Conservation (phyloP, 1,140 invertebrate genomes). For the Meteorus sp. region DNA sequence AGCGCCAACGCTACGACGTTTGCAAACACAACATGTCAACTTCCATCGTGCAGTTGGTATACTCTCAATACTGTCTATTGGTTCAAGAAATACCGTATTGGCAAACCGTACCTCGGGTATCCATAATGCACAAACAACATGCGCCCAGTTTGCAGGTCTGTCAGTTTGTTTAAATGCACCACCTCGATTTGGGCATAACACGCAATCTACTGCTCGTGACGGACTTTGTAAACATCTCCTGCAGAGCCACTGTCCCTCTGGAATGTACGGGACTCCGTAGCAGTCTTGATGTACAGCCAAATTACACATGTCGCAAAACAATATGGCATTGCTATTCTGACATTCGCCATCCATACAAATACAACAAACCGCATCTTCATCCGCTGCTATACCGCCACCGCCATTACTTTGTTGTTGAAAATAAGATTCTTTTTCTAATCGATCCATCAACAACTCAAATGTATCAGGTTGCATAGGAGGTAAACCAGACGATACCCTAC, state of each 20-base stretch:
- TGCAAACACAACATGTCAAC: conserved; percentile 95
- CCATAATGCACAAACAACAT: conserved; percentile 98
- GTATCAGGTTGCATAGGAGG: conserved; percentile 77
- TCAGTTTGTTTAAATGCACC: conserved; percentile 99
- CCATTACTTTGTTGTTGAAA: conserved; percentile 78
- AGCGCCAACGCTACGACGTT: conserved; percentile 89
- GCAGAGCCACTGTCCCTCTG: conserved; percentile 98
- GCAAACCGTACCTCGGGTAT: conserved; percentile 98
- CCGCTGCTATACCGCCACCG: conserved; percentile 74
- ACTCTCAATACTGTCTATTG: conserved; percentile 94
- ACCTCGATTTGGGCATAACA: conserved; percentile 95
- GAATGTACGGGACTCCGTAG: conserved; percentile 98
- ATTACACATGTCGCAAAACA: conserved; percentile 99
- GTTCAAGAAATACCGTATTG: conserved; percentile 96
- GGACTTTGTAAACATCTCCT: conserved; percentile 93
- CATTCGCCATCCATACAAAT: conserved; percentile 96
- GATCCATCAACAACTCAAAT: conserved; percentile 94
- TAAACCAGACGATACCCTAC: conserved; percentile 69
- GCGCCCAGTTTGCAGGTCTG: conserved; percentile 88
- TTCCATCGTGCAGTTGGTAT: conserved; percentile 95
- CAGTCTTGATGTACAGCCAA: conserved; percentile 98
- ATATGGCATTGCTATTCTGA: conserved; percentile 86
- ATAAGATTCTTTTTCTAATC: conserved; percentile 96
- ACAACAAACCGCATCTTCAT: conserved; percentile 97
- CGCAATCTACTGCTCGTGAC: conserved; percentile 93